Conservation (phyloP, 2,888 invertebrate species). For the Campoletis raptor region DNA sequence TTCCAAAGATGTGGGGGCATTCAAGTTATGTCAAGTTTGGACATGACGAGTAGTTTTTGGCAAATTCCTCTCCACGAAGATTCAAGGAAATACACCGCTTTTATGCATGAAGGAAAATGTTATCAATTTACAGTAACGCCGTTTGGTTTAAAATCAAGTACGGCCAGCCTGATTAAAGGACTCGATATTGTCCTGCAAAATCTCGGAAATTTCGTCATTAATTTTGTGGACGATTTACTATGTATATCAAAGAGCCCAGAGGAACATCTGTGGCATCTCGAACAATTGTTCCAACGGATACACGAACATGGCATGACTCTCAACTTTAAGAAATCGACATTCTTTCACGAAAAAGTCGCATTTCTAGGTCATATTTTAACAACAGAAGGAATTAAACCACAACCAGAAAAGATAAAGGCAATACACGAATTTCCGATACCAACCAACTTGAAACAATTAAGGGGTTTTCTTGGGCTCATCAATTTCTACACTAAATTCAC, state of each 20-base stretch:
- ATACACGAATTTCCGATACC: neutral
- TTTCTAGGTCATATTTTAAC: no score
- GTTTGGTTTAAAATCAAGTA: slow-evolving; percentile 22
- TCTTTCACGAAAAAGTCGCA: no score
- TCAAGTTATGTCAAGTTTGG: slow-evolving; percentile 4
- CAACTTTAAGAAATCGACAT: no score
- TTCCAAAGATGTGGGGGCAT: neutral
- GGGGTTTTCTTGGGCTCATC: no score
- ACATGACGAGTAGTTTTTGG: slow-evolving; percentile 28
- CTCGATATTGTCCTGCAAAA: neutral
- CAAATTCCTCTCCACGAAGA: slow-evolving; percentile 26
- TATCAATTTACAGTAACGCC: slow-evolving; percentile 32
- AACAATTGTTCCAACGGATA: neutral
- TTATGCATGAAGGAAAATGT: neutral
- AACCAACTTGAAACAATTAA: no score
- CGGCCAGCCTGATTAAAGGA: neutral
- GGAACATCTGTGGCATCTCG: neutral
- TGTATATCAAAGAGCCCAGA: neutral
- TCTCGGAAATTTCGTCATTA: neutral
- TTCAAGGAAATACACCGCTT: slow-evolving; percentile 28
- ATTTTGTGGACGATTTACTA: neutral
- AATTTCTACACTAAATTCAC: no score
- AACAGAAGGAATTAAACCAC: neutral
- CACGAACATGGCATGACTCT: neutral
- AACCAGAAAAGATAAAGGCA: neutral